These are phyloP conservation scores for Alsophila aescularia DNA, from an alignment of 2,888 invertebrate species.

Conservation along the genomic window DNA sequence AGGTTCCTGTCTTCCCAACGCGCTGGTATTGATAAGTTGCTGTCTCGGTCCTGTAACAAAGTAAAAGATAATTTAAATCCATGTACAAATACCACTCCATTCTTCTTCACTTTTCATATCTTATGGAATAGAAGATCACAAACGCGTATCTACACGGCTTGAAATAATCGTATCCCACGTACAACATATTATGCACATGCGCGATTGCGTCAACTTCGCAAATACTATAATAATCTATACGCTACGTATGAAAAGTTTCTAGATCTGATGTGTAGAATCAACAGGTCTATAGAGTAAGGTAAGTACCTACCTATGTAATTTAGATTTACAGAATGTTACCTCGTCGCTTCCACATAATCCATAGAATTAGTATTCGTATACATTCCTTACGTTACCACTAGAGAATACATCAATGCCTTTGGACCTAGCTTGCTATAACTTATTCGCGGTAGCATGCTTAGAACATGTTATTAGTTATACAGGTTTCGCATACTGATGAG, in stretches of 20 bases:
- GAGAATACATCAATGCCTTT: constrained; percentile 1
- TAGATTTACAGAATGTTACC: not conserved
- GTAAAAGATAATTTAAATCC: not conserved
- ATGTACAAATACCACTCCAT: too few species aligned
- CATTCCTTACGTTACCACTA: not conserved
- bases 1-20: constrained; percentile 87
- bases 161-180: too few species aligned
- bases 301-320: not conserved
- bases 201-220: too few species aligned
- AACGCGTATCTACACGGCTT: too few species aligned
- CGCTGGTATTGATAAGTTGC: constrained; percentile 87
- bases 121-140: too few species aligned
- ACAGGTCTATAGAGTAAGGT: too few species aligned
- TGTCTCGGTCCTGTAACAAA: constrained; percentile 82
- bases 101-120: too few species aligned
- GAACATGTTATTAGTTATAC: constrained; percentile 16
- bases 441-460: constrained; percentile 11
- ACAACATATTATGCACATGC: too few species aligned
- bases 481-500: constrained; percentile 7
- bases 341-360: not conserved
- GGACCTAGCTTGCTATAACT: not conserved
- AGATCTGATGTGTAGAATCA: too few species aligned
- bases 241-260: too few species aligned
- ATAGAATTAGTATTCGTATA: constrained; percentile 9
- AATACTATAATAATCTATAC: too few species aligned